phyloP scores from a whole-genome alignment of 2,888 invertebrate genomes.

The Synergus laeviventris region DNA sequence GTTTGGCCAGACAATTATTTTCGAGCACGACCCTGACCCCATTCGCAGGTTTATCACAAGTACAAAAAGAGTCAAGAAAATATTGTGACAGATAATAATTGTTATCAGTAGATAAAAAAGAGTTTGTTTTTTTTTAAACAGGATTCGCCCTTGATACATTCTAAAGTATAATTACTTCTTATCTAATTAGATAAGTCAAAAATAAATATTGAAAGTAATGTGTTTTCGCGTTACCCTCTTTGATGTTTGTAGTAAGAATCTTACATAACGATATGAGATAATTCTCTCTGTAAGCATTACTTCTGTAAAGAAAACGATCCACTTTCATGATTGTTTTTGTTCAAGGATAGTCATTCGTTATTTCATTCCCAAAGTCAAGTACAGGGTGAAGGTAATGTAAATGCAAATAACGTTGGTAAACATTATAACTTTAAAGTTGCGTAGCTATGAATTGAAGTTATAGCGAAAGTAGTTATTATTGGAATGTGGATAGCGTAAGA shows the following conservation, averaged over 20 bases:
- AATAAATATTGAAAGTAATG: background rate
- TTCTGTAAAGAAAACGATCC: background rate
- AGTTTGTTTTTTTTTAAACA: background rate
- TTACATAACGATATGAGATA: constrained; percentile 8
- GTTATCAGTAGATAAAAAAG: background rate
- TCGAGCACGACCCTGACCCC: constrained; percentile 11
- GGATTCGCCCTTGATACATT: background rate
- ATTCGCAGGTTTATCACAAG: constrained; percentile 14
- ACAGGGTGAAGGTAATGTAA: constrained; percentile 11
- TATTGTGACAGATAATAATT: constrained; percentile 11
- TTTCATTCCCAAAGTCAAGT: constrained; percentile 21
- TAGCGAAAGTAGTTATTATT: background rate
- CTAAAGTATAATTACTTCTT: constrained; percentile 16
- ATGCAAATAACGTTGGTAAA: background rate
- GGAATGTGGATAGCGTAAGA: background rate
- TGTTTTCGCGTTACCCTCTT: constrained; percentile 1
- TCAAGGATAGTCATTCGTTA: constrained; percentile 10
- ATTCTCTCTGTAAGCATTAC: background rate
- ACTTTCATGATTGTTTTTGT: constrained; percentile 21
- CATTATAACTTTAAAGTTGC: background rate
- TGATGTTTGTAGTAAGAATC: background rate
- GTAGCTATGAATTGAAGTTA: background rate
- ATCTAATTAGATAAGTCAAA: constrained; percentile 1
- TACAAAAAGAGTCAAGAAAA: constrained; percentile 2
- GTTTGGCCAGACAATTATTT: constrained; percentile 22